Conservation (phyloP, 1,140 invertebrate species). For the Bombus waltoni region DNA sequence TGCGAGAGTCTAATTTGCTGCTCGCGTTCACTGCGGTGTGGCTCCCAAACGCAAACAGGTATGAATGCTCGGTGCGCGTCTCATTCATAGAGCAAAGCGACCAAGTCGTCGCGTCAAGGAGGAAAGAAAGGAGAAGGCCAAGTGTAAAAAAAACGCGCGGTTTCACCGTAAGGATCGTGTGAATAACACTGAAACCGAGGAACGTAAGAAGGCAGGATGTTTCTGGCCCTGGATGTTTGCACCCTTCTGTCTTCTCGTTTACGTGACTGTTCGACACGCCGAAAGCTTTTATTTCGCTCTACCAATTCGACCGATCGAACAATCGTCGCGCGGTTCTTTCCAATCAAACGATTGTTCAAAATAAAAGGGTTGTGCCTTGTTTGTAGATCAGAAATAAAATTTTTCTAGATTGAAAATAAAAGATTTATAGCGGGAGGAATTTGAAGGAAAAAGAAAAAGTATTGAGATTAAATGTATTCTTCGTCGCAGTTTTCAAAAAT, state of each 20-base stretch:
- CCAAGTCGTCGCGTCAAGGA: background rate
- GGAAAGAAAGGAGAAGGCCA: background rate
- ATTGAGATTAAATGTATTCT: too few relatives aligned
- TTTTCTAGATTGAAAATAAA: too few relatives aligned
- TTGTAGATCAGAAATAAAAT: too few relatives aligned
- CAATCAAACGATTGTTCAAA: constrained; percentile 77
- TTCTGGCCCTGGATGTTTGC: constrained; percentile 76
- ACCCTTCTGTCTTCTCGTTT: constrained; percentile 55
- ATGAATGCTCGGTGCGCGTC: background rate
- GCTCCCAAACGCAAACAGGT: background rate
- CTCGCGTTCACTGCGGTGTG: background rate
- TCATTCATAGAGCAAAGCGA: background rate
- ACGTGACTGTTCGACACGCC: constrained; percentile 61
- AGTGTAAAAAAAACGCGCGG: constrained; percentile 14
- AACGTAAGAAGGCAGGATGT: constrained; percentile 51
- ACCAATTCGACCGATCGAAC: constrained; percentile 67
- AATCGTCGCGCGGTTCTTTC: constrained; percentile 80
- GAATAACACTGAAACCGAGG: constrained; percentile 75
- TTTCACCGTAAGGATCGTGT: constrained; percentile 62
- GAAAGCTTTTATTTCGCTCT: constrained; percentile 60
- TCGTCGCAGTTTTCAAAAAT: too few relatives aligned
- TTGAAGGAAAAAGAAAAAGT: too few relatives aligned
- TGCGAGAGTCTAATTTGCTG: background rate
- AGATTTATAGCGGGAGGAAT: too few relatives aligned
- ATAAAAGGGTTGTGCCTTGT: background rate